Base-by-base conservation (phyloP, 2,797 vertebrate species). In the Epinephelus coioides region DNA sequence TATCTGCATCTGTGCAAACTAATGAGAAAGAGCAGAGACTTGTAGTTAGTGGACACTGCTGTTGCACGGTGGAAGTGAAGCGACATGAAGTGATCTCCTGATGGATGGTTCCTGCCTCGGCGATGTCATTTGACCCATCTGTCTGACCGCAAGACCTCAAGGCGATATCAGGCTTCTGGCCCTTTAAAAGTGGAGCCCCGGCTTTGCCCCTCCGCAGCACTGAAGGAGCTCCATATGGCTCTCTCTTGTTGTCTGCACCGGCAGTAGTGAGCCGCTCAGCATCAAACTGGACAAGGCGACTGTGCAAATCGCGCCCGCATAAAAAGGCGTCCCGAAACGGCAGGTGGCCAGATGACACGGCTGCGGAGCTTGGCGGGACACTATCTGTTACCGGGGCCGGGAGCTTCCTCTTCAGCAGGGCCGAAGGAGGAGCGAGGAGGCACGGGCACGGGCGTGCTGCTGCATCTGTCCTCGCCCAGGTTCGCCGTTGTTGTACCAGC, bases 111-210 rank as follows among this genome's bases (percentile, higher is more conserved):
- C 72, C 69, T 80, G 69, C 75, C 64, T 82, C 73, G 2, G 13
- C 65, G 56, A 40, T 86, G 88, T 92, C 83, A 93, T 91, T 84
- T 85, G 90, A 90, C 51, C 80, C 89, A 57, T 81, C 63, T 69
- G 75, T 11, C 74, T n/a, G 64, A 69, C 73, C 49, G 68, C 71
- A 53, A 71, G 71, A 77, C 68, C 82, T 76, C 0, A 34, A 73
- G 86, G 69, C 56, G 73, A 66, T 74, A 84, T 62, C 27, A 15
- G 89, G 94, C 86, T 80, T 53, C 95, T 95, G 94, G 87, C 91
- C 90, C 95, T 96, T 96, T 96, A 96, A 96, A 94, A 86, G 86
- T 84, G 71, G 85, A 88, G 85, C 70, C 83, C 87, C 67, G 78
- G 71, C 77, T 73, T 85, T 73, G 56, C 73, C 75, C 65, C 91